phyloP scores from a whole-genome alignment of 2,113 vertebrate genomes.

The Felis chaus region DNA sequence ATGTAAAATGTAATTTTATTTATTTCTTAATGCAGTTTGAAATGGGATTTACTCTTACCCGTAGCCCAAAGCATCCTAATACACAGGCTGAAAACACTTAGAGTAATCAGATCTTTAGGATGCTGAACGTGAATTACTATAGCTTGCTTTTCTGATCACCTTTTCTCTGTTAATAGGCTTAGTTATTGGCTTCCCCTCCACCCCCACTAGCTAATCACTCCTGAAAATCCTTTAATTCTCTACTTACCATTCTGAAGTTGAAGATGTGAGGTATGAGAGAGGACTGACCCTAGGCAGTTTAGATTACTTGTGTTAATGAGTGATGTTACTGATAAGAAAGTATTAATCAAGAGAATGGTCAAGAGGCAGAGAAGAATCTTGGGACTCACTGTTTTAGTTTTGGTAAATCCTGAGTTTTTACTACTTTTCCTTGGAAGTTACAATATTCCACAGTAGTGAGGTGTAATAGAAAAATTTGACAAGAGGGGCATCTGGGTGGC shows the following conservation, averaged over 20 bases:
- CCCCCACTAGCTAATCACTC: neutral
- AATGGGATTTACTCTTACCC: neutral
- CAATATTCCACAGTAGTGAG: neutral
- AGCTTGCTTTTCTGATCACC: neutral
- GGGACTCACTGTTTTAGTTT: neutral
- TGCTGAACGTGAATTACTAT: neutral
- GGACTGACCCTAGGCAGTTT: neutral
- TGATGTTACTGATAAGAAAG: conserved; percentile 15
- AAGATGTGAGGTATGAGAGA: neutral
- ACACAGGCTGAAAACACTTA: neutral
- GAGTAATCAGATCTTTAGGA: neutral
- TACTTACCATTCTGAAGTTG: conserved; percentile 34
- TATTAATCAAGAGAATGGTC: neutral
- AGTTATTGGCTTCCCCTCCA: neutral
- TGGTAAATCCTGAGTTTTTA: neutral
- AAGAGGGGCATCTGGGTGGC: too few species aligned
- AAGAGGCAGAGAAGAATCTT: neutral
- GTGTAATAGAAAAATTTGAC: neutral
- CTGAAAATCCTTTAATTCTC: conserved; percentile 54
- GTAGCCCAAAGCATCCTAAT: neutral
- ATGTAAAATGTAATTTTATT: conserved; percentile 18
- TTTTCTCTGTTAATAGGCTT: conserved; percentile 12
- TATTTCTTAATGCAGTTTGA: neutral
- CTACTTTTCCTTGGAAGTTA: neutral
- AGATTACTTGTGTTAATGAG: neutral